Conservation (phyloP, 2,888 invertebrate species). For the Choreutis nemorana region DNA sequence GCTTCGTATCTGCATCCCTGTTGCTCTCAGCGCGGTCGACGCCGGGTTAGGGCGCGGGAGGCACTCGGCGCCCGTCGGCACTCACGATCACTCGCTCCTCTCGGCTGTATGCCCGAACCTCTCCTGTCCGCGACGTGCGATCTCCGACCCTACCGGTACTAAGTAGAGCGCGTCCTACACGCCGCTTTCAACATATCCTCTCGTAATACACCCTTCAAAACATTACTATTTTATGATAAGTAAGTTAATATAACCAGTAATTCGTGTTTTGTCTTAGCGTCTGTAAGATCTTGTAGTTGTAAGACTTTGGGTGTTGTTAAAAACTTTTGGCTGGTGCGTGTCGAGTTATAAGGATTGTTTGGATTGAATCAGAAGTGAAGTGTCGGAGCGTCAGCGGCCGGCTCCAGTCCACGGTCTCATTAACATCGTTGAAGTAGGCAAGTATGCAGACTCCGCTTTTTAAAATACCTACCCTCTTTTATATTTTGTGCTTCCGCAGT, state of each 20-base stretch:
- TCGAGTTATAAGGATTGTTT: constrained; percentile 34
- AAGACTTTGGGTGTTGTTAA: constrained; percentile 22
- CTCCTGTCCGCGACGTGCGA: constrained; percentile 57
- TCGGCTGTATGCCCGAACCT: constrained; percentile 58
- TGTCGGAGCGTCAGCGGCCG: constrained; percentile 29
- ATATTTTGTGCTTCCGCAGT: constrained; percentile 10
- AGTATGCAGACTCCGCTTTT: constrained; percentile 42
- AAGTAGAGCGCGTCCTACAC: constrained; percentile 33
- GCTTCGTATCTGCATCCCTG: constrained; percentile 53
- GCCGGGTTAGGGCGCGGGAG: constrained; percentile 53
- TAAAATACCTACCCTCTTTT: constrained; percentile 19
- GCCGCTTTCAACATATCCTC: constrained; percentile 27
- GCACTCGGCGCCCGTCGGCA: constrained; percentile 42
- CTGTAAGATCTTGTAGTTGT: constrained; percentile 14
- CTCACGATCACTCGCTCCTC: constrained; percentile 60
- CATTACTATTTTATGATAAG: no score
- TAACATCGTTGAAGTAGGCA: constrained; percentile 49
- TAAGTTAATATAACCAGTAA: no score
- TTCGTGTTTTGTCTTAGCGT: constrained; percentile 13
- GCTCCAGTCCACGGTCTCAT: constrained; percentile 35
- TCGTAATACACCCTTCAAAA: constrained; percentile 9
- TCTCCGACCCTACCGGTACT: constrained; percentile 54
- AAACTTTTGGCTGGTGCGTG: constrained; percentile 29
- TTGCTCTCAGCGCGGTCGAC: constrained; percentile 41
- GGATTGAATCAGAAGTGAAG: constrained; percentile 43